Conservation (phyloP, 2,888 invertebrate species). For the Tuta absoluta region DNA sequence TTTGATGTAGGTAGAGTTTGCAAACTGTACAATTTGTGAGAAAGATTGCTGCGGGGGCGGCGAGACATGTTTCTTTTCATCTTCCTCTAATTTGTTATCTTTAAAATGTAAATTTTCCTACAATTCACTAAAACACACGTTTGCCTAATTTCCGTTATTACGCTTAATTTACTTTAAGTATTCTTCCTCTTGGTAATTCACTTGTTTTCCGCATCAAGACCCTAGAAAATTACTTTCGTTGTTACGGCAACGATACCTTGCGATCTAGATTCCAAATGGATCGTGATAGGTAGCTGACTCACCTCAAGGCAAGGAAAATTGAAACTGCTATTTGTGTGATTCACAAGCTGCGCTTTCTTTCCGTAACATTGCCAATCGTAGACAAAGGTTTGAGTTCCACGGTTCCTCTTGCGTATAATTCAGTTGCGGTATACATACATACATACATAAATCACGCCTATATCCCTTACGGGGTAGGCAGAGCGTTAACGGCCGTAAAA, state of each 20-base stretch:
- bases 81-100: constrained; percentile 11
- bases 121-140: neutral
- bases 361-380: neutral
- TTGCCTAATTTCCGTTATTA: neutral
- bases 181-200: constrained; percentile 15
- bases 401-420: no score
- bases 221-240: constrained; percentile 27
- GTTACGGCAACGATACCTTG: constrained; percentile 20
- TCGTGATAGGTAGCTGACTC: constrained; percentile 24
- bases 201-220: constrained; percentile 24
- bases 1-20: constrained; percentile 9
- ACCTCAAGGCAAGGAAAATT: constrained; percentile 19
- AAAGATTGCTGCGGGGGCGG: constrained; percentile 16
- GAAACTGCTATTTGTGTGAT: constrained; percentile 22
- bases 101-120: neutral
- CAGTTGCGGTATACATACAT: no score
- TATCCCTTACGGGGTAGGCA: no score
- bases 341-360: neutral
- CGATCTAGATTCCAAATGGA: constrained; percentile 23
- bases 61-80: constrained; percentile 8
- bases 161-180: neutral
- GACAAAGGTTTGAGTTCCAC: neutral
- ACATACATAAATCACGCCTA: no score
- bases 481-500: no score
- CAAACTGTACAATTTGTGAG: neutral